Evolutionary conservation across 2,113 vertebrate species (phyloP).

Genomic region (Elephantulus edwardii): DNA sequence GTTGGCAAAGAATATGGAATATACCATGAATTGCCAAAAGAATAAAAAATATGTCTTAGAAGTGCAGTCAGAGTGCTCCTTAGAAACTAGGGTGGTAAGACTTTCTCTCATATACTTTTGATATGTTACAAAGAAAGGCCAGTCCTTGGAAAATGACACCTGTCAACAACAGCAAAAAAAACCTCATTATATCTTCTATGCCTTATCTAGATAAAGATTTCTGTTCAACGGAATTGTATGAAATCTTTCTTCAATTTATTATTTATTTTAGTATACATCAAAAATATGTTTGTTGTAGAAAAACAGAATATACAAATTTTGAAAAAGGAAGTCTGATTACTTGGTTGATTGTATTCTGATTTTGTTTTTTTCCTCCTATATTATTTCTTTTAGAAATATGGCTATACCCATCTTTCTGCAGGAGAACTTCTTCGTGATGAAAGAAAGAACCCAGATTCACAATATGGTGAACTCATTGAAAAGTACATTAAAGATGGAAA

Average conservation of each 20-base stretch:
- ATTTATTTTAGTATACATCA: constrained; percentile 19
- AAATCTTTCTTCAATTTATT: constrained; percentile 36
- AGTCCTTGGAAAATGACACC: too few species aligned
- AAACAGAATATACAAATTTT: constrained; percentile 45
- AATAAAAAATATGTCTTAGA: too few species aligned
- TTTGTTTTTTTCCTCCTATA: background rate
- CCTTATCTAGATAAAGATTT: background rate
- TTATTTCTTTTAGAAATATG: constrained; percentile 87
- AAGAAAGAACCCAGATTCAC: constrained; percentile 90
- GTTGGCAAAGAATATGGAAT: too few species aligned
- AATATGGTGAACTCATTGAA: constrained; percentile 94
- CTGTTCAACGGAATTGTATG: constrained; percentile 39
- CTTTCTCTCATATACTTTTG: too few species aligned
- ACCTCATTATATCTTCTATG: constrained; percentile 21
- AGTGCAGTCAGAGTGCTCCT: too few species aligned
- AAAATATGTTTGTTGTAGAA: constrained; percentile 15
- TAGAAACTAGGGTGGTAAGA: too few species aligned
- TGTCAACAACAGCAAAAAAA: too few species aligned
- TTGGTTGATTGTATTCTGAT: constrained; percentile 51
- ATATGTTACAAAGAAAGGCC: too few species aligned
- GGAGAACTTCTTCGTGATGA: constrained; percentile 96
- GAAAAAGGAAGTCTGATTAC: background rate
- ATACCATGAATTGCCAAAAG: too few species aligned
- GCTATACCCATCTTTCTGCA: constrained; percentile 96
- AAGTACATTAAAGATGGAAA: constrained; percentile 94